Evolutionary conservation across 1,140 invertebrate genomes (phyloP).

Genomic region (Hyles vespertilio): DNA sequence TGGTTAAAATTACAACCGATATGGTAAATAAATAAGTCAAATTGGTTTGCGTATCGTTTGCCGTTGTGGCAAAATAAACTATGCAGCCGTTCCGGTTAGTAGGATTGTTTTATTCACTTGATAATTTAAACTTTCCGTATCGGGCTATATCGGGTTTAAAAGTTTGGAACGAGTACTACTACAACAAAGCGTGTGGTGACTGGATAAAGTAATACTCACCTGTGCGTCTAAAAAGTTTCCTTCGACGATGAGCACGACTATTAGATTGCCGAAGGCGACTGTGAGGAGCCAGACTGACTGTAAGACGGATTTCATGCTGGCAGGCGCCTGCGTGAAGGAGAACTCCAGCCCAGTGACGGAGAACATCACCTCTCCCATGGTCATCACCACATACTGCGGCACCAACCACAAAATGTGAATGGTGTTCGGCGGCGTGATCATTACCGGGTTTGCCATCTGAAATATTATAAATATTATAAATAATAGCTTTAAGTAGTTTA

Average conservation of each 20-base stretch:
- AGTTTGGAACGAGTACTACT: too few species aligned
- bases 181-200: too few species aligned
- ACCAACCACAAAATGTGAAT: constrained; percentile 90
- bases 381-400: constrained; percentile 92
- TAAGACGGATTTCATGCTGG: constrained; percentile 93
- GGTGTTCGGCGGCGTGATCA: constrained; percentile 80
- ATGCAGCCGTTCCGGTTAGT: too few species aligned
- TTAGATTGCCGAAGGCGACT: constrained; percentile 93
- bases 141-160: too few species aligned
- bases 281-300: constrained; percentile 94
- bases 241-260: constrained; percentile 89
- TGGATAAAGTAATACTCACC: constrained; percentile 57
- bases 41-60: too few species aligned
- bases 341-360: constrained; percentile 95
- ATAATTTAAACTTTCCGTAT: too few species aligned
- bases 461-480: constrained; percentile 16
- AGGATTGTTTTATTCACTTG: too few species aligned
- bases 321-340: constrained; percentile 92
- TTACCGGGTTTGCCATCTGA: constrained; percentile 43
- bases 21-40: too few species aligned
- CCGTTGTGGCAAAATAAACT: too few species aligned
- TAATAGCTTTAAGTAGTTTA: too few species aligned
- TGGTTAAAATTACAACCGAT: too few species aligned
- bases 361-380: constrained; percentile 89
- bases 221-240: constrained; percentile 80